Evolutionary conservation across 2,113 vertebrate genomes (phyloP).

Genomic region (Coregonus clupeaformis): DNA sequence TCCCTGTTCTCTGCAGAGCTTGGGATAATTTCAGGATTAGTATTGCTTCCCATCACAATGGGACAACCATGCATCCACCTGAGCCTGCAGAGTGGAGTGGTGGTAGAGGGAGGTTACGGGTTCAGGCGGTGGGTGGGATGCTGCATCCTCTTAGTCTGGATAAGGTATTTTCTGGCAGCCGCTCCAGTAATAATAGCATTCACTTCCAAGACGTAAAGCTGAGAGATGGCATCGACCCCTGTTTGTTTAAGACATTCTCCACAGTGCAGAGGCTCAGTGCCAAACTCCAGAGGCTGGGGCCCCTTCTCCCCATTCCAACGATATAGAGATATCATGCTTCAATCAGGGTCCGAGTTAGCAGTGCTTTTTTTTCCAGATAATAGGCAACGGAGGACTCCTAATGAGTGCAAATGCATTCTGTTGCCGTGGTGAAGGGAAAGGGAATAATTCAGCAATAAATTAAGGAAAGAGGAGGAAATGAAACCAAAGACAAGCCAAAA

Average conservation of each 20-base stretch:
- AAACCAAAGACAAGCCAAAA: conserved; percentile 20
- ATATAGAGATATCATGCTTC: conserved; percentile 34
- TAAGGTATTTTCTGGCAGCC: not conserved
- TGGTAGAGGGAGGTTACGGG: not conserved
- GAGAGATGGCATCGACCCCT: conserved; percentile 8
- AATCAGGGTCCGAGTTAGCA: conserved; percentile 15
- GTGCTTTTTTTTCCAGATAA: conserved; percentile 1
- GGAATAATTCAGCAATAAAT: conserved; percentile 34
- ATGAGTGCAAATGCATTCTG: conserved; percentile 32
- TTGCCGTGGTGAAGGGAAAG: conserved; percentile 10
- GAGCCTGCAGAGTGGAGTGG: not conserved
- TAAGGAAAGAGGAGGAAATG: conserved; percentile 7
- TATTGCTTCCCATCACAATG: conserved; percentile 13
- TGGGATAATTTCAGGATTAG: conserved; percentile 25
- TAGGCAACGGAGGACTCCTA: conserved; percentile 11
- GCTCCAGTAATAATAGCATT: conserved; percentile 11
- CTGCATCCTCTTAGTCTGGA: not conserved
- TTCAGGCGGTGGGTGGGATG: conserved; percentile 8
- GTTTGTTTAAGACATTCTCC: conserved; percentile 8
- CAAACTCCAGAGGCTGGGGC: not conserved
- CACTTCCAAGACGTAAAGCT: conserved; percentile 12
- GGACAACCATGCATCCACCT: conserved; percentile 21
- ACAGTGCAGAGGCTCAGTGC: not conserved
- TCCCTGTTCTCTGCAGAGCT: conserved; percentile 8
- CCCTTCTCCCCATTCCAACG: not conserved